These are phyloP conservation scores for Phylloscopus whistleri DNA, from an alignment of 2,113 vertebrate genomes.

Conservation along the genomic window DNA sequence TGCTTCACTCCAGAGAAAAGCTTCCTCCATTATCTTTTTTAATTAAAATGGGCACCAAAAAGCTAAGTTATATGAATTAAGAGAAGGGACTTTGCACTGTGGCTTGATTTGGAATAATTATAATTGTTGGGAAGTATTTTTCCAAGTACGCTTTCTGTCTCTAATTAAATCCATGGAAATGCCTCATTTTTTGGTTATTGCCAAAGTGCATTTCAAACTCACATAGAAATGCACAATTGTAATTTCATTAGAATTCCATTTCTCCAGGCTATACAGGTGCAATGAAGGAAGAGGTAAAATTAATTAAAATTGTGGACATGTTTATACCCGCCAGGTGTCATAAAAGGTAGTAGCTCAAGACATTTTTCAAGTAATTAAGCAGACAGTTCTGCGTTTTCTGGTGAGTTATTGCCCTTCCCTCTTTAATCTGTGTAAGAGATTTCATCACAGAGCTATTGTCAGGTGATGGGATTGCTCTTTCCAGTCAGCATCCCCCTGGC, in stretches of 20 bases:
- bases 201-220: slow-evolving; percentile 61
- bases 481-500: neutral
- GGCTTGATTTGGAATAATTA: slow-evolving; percentile 50
- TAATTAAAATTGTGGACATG: slow-evolving; percentile 79
- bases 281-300: slow-evolving; percentile 76
- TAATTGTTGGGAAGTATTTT: slow-evolving; percentile 40
- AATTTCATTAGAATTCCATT: slow-evolving; percentile 73
- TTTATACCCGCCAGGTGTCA: slow-evolving; percentile 76
- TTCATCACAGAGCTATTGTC: slow-evolving; percentile 63
- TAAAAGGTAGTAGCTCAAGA: slow-evolving; percentile 76
- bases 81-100: neutral
- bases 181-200: slow-evolving; percentile 65
- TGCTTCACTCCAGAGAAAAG: neutral
- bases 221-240: slow-evolving; percentile 48
- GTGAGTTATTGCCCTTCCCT: slow-evolving; percentile 71
- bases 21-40: neutral
- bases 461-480: slow-evolving; percentile 57
- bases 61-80: neutral
- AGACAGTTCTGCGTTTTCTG: slow-evolving; percentile 70
- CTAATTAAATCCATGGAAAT: slow-evolving; percentile 61
- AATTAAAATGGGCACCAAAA: slow-evolving; percentile 7
- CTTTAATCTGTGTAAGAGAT: slow-evolving; percentile 64
- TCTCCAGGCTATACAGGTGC: slow-evolving; percentile 73
- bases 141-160: slow-evolving; percentile 17
- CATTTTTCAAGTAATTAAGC: slow-evolving; percentile 82